Conservation (phyloP, 2,888 invertebrate species). For the Troides oblongomaculatus region DNA sequence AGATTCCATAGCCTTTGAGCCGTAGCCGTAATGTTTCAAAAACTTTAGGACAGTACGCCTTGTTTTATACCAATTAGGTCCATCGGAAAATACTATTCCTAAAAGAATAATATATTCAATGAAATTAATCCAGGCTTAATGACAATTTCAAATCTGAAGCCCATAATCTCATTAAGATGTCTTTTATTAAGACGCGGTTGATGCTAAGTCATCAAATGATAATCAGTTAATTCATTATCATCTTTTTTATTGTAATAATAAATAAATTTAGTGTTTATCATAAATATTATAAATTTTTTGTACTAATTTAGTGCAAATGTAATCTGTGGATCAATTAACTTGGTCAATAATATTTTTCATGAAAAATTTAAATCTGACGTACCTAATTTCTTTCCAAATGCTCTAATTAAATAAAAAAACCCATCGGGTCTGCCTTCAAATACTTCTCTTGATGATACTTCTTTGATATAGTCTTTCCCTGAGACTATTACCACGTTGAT, state of each 20-base stretch:
- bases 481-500: constrained; percentile 82
- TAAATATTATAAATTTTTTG: no score
- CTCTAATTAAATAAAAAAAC: constrained; percentile 84
- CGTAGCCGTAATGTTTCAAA: constrained; percentile 83
- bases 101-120: constrained; percentile 30
- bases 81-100: constrained; percentile 87
- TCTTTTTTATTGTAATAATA: no score
- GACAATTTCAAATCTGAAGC: background rate
- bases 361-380: constrained; percentile 38
- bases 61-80: constrained; percentile 82
- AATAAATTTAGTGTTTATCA: no score
- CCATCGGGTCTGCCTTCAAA: constrained; percentile 87
- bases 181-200: background rate
- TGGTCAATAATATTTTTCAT: background rate
- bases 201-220: background rate
- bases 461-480: constrained; percentile 81
- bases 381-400: constrained; percentile 86
- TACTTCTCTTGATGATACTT: constrained; percentile 82
- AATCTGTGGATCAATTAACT: no score
- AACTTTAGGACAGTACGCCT: constrained; percentile 83
- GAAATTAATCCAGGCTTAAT: background rate
- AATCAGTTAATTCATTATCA: no score
- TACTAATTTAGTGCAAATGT: no score
- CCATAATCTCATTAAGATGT: background rate
- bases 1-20: constrained; percentile 81